Conservation (phyloP, 1,140 invertebrate species). For the Luehdorfia chinensis region DNA sequence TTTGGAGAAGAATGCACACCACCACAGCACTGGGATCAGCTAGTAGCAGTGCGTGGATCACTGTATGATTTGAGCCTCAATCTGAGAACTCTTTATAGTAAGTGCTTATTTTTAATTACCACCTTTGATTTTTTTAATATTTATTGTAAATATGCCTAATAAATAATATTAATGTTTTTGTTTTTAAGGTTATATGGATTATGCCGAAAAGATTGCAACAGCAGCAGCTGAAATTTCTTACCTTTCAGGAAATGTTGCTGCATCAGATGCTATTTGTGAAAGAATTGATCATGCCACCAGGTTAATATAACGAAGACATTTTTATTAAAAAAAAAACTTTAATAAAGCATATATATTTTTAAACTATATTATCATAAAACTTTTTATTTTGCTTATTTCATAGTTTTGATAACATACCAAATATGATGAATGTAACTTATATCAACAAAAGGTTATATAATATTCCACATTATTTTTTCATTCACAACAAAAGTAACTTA, state of each 20-base stretch:
- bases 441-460: no score
- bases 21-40: constrained; percentile 68
- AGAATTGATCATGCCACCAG: constrained; percentile 66
- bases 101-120: constrained; percentile 31
- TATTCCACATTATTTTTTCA: no score
- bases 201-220: constrained; percentile 72
- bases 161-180: not conserved
- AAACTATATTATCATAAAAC: constrained; percentile 20
- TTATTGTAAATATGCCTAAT: no score
- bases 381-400: constrained; percentile 13
- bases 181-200: constrained; percentile 68
- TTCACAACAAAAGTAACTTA: no score
- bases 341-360: constrained; percentile 56
- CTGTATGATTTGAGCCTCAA: constrained; percentile 68
- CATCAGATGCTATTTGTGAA: constrained; percentile 74
- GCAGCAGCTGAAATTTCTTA: constrained; percentile 74
- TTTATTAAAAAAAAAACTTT: constrained; percentile 47
- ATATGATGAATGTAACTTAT: no score
- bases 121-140: no score
- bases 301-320: constrained; percentile 30
- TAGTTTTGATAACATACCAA: not conserved
- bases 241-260: constrained; percentile 65
- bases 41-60: constrained; percentile 59
- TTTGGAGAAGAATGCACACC: constrained; percentile 67
- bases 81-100: constrained; percentile 60